A percentile compares a stretch with the other conserved stretches of the same genome.
Evolutionary conservation across 1,140 invertebrate genomes (phyloP).

Genomic region (Bombus consobrinus): DNA sequence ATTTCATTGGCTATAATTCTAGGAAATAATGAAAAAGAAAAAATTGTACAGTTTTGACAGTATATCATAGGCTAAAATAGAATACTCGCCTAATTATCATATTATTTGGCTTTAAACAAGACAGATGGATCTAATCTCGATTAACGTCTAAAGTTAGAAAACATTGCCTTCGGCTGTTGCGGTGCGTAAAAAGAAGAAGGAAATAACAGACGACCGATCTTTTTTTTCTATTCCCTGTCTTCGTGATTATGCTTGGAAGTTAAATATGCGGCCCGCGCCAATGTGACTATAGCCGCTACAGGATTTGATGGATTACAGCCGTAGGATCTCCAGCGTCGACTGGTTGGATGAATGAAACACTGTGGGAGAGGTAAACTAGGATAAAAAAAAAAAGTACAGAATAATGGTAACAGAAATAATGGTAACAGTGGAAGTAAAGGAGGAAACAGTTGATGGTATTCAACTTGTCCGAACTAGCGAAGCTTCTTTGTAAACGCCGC

Average conservation of each 20-base stretch:
- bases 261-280: background rate
- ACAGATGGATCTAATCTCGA: background rate
- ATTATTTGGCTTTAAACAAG: background rate
- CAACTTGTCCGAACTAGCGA: constrained; percentile 56
- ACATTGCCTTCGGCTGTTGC: background rate
- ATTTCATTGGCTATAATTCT: too few relatives aligned
- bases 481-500: constrained; percentile 36
- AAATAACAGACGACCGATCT: background rate
- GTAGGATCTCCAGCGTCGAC: constrained; percentile 31
- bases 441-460: constrained; percentile 38
- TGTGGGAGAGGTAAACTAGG: background rate
- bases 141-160: background rate
- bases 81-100: background rate
- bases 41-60: background rate
- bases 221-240: background rate
- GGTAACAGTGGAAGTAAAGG: background rate
- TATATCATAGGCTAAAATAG: background rate
- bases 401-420: constrained; percentile 36
- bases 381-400: constrained; percentile 28
- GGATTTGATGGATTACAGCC: constrained; percentile 64
- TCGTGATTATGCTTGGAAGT: constrained; percentile 32
- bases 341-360: constrained; percentile 47
- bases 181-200: background rate
- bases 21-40: background rate
- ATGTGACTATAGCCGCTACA: constrained; percentile 20